phyloP scores from a whole-genome alignment of 2,888 invertebrate genomes.

The Nomada flava region DNA sequence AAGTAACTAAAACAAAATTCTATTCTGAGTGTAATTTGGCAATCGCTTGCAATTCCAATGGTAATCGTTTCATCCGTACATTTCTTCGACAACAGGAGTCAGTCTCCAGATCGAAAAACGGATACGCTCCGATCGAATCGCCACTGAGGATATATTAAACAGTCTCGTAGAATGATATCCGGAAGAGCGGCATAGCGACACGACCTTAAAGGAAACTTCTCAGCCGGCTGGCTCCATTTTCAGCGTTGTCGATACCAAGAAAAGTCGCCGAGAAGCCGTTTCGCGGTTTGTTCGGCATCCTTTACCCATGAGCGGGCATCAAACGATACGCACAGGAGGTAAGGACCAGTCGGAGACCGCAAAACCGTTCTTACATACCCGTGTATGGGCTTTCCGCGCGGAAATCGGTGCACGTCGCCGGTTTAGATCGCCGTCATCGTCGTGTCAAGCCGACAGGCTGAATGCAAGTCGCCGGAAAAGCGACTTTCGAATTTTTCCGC shows the following conservation, averaged over 20 bases:
- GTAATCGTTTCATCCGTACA: not conserved
- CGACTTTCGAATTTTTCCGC: not conserved
- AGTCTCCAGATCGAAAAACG: not conserved
- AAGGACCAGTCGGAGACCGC: conserved; percentile 39
- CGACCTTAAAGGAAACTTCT: conserved; percentile 62
- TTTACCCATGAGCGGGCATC: conserved; percentile 51
- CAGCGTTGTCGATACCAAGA: conserved; percentile 66
- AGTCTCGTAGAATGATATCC: conserved; percentile 41
- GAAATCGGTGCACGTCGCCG: conserved; percentile 46
- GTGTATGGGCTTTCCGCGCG: conserved; percentile 32
- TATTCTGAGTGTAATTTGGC: not conserved
- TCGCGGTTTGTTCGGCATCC: conserved; percentile 52
- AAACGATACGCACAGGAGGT: conserved; percentile 47
- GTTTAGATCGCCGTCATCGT: conserved; percentile 40
- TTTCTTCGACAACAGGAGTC: not conserved
- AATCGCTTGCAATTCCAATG: not conserved
- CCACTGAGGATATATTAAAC: conserved; percentile 34
- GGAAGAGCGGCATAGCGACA: conserved; percentile 42
- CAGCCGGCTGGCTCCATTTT: conserved; percentile 64
- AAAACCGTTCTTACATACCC: conserved; percentile 41
- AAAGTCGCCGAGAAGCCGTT: conserved; percentile 59
- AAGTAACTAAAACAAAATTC: too few relatives aligned
- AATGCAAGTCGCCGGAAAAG: conserved; percentile 29
- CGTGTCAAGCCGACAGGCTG: conserved; percentile 22
- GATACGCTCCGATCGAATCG: conserved; percentile 8